Percentiles rank a stretch among this genome's conserved stretches.
Evolutionary conservation across 2,797 vertebrate species (phyloP).

Genomic region (Chaenodraco wilsoni): DNA sequence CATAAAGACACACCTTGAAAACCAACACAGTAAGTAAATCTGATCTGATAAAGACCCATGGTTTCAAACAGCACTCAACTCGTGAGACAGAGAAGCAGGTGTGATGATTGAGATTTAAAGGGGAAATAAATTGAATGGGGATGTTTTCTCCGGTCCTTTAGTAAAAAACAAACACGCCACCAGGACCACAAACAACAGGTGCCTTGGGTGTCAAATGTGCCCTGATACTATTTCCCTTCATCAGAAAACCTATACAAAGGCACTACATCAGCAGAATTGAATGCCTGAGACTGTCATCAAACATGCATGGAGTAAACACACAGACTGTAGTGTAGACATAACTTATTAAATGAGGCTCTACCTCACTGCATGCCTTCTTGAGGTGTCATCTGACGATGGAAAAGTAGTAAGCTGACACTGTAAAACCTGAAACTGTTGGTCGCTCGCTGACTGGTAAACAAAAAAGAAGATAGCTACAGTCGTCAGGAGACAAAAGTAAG

Average conservation of each 20-base stretch:
- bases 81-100: not conserved
- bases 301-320: conserved; percentile 19
- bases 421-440: conserved; percentile 16
- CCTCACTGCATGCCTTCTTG: conserved; percentile 2
- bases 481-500: conserved; percentile 9
- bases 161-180: too few relatives aligned
- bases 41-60: conserved; percentile 30
- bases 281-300: not conserved
- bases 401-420: conserved; percentile 53
- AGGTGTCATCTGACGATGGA: conserved; percentile 55
- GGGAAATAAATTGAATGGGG: too few relatives aligned
- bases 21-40: conserved; percentile 16
- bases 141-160: too few relatives aligned
- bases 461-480: conserved; percentile 29
- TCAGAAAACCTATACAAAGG: not conserved
- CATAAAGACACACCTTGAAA: conserved; percentile 48
- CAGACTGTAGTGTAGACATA: not conserved
- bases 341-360: not conserved
- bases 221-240: not conserved
- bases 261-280: not conserved
- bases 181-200: not conserved
- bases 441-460: conserved; percentile 25
- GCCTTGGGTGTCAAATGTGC: conserved; percentile 20
- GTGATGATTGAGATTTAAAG: not conserved
- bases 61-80: not conserved